Conservation (phyloP, 92 coral and sea anemone species). For the Palythoa grandis region DNA sequence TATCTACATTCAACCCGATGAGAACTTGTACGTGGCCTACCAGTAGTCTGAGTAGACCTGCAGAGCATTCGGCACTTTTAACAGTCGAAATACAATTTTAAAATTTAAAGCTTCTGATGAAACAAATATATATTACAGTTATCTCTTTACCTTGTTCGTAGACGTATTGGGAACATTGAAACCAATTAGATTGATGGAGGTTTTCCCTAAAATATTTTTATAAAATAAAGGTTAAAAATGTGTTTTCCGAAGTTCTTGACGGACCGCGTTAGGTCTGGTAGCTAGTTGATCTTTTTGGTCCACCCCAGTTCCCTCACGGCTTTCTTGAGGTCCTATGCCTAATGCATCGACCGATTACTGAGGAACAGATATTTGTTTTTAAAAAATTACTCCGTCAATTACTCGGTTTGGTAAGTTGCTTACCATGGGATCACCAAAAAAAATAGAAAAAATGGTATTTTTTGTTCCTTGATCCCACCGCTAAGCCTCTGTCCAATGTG, state of each 20-base stretch:
- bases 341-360: too few species aligned
- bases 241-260: background rate
- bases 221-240: background rate
- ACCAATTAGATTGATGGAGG: background rate
- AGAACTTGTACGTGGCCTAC: background rate
- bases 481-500: too few species aligned
- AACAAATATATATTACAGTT: background rate
- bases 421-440: too few species aligned
- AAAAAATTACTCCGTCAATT: too few species aligned
- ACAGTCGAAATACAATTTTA: background rate
- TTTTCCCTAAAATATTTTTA: background rate
- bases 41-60: background rate
- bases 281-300: background rate
- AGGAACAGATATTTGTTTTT: too few species aligned
- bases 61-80: background rate
- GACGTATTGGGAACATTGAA: slow-evolving; percentile 9
- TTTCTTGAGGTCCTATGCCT: background rate
- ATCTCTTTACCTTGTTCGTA: background rate
- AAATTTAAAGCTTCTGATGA: background rate
- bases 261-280: background rate
- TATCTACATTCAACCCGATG: too few species aligned
- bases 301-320: background rate
- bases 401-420: too few species aligned
- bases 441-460: too few species aligned
- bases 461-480: too few species aligned